Evolutionary conservation across 2,888 invertebrate species (phyloP).

Genomic region (Xanthia togata): DNA sequence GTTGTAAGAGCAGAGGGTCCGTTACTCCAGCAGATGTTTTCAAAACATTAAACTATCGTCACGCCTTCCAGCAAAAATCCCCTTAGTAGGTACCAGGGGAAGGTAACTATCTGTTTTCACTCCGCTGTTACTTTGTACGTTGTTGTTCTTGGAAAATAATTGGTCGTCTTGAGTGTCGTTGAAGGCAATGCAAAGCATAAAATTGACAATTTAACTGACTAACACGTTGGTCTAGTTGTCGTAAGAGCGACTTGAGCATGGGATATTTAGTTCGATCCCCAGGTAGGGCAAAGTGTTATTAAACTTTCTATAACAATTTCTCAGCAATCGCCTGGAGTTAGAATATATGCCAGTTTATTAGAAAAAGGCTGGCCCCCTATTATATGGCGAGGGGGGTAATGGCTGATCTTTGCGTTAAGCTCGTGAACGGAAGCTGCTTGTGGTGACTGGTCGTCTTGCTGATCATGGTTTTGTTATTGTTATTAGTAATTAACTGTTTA

Average conservation of each 20-base stretch:
- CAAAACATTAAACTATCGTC: conserved; percentile 60
- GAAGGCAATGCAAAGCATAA: neutral
- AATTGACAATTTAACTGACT: neutral
- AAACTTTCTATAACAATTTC: no score
- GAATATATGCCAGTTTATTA: neutral
- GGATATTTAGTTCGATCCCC: neutral
- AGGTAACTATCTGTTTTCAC: conserved; percentile 4
- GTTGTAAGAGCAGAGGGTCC: conserved; percentile 36
- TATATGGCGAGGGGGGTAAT: no score
- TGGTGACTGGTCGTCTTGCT: no score
- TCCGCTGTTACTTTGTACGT: neutral
- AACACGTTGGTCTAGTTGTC: no score
- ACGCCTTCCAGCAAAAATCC: conserved; percentile 44
- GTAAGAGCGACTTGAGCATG: neutral
- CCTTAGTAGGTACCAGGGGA: neutral
- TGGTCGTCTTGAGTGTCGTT: neutral
- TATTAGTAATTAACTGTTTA: no score
- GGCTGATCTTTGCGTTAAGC: no score
- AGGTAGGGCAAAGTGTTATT: neutral
- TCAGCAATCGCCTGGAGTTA: neutral
- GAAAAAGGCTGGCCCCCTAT: neutral
- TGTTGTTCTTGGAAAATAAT: conserved; percentile 7
- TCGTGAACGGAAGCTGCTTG: no score
- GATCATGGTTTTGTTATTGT: no score
- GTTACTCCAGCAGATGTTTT: conserved; percentile 30